Base-by-base conservation (phyloP, 2,888 invertebrate species). In the Lamellibrachia satsuma region DNA sequence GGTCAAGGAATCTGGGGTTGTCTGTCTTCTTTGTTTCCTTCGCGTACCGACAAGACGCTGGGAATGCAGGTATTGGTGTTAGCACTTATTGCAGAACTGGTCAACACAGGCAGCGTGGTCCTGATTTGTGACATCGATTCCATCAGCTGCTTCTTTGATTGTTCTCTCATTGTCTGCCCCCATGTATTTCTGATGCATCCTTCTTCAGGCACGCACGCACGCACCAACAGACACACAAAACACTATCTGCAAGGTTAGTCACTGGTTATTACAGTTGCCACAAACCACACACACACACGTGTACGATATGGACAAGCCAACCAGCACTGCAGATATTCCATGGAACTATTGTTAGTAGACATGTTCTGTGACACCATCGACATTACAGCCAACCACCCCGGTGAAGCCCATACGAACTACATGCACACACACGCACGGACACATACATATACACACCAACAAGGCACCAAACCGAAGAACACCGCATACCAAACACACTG, bases 361-460 rank as follows among this genome's bases (percentile, higher is more conserved):
- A 75, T 6, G n/a, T 75, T 75, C n/a, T 75, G 75, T 75, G 75
- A 75, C 75, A n/a, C 75, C 75, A 75, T 75, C 22, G 75, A 75
- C 75, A 75, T 75, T 75, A 75, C 75, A 75, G 75, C 75, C 75
- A 75, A 75, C 75, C 75, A 75, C 75, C 75, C 75, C 22, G 75
- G 75, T 75, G 75, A 75, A 75, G 75, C 75, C 75, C 75, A 22
- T 22, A 75, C 15, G 22, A 75, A 75, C 75, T 75, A 75, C 75
- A 22, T 75, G 75, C 75, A 75, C 75, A 75, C 75, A 6, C 75
- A 75, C 75, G 22, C 75, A 75, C 75, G n/a, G 75, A 75, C 75
- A 22, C n/a, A 75, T n/a, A 75, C 75, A 6, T 22, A 75, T 75
- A 22, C 75, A 75, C 75, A 75, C 75, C 15, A 11, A 75, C 75